Base-by-base conservation (phyloP, 2,113 vertebrate species). In the Podiceps cristatus region DNA sequence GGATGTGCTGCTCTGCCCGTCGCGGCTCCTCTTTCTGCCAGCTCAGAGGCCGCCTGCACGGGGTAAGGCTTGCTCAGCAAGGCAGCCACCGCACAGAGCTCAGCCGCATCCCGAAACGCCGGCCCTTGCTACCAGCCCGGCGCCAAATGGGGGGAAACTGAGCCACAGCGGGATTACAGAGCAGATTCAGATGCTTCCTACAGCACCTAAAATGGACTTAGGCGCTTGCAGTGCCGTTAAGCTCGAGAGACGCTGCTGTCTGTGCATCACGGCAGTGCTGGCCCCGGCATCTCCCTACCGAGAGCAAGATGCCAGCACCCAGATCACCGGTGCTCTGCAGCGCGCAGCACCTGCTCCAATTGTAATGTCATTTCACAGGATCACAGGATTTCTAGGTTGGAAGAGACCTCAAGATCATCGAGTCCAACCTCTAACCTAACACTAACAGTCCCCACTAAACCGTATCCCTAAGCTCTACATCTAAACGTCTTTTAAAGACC, bases 201-300 rank as follows among this genome's bases (percentile, higher is more conserved):
- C 72, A 42, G n/a, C 42, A 10, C 24, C 47, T 14, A 5, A 17
- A 40, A 31, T 6, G n/a, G 47, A 9, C 22, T 69, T 11, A 4
- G 15, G 28, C 23, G 2, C 56, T 29, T 2, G 0, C 11, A 24
- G 49, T 4, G 10, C 73, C 24, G 11, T 40, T 7, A 22, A 35
- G 40, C 66, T 37, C 4, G 1, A 25, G 20, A 9, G 44, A 23
- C 8, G 40, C 49, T 33, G 49, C 10, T 42, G 16, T 6, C 42
- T 22, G n/a, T 3, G 49, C 64, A 20, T 42, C 5, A 5, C 2
- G 0, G 13, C 33, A 45, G 45, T 1, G 2, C 37, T 17, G 45
- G 15, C 4, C 45, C 53, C 7, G 3, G 49, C 17, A 4, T 15
- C 40, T 25, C 20, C 71, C 20, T 5, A 18, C 45, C 12, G 22